phyloP scores from a whole-genome alignment of 2,797 vertebrate species.

The Myotis pilosus region DNA sequence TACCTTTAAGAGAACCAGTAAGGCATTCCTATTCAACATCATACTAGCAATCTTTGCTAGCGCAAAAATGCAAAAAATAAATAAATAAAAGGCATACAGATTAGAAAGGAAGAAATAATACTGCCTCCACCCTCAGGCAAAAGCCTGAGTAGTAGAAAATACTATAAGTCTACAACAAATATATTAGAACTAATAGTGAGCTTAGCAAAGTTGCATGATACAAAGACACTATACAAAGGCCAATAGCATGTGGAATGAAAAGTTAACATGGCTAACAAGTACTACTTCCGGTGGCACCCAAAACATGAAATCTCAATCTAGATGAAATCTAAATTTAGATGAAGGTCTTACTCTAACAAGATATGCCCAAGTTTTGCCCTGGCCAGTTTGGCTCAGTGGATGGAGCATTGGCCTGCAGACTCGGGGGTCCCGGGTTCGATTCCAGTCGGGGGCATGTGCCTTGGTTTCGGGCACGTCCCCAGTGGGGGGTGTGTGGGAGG shows the following conservation, averaged over 20 bases:
- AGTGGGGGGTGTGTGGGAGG: too few relatives aligned
- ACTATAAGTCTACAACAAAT: neutral
- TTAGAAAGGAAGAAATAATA: conserved; percentile 6
- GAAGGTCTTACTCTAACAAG: neutral
- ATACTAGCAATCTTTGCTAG: neutral
- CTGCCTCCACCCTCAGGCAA: neutral
- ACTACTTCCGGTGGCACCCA: neutral
- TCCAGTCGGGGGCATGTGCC: too few relatives aligned
- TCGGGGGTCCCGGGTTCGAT: too few relatives aligned
- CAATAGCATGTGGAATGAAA: neutral
- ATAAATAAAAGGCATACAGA: neutral
- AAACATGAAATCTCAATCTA: neutral
- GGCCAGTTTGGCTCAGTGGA: too few relatives aligned
- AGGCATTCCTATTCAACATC: neutral
- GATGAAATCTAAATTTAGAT: neutral
- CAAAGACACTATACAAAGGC: neutral
- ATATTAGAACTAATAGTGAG: neutral
- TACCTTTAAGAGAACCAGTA: neutral
- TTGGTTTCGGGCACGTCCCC: too few relatives aligned
- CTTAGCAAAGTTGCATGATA: neutral
- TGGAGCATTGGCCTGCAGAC: too few relatives aligned
- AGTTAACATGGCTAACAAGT: neutral
- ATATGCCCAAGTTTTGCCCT: neutral
- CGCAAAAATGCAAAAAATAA: neutral
- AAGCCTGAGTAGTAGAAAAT: neutral